Conservation (phyloP, 2,113 vertebrate genomes). For the Oostethus manadensis region DNA sequence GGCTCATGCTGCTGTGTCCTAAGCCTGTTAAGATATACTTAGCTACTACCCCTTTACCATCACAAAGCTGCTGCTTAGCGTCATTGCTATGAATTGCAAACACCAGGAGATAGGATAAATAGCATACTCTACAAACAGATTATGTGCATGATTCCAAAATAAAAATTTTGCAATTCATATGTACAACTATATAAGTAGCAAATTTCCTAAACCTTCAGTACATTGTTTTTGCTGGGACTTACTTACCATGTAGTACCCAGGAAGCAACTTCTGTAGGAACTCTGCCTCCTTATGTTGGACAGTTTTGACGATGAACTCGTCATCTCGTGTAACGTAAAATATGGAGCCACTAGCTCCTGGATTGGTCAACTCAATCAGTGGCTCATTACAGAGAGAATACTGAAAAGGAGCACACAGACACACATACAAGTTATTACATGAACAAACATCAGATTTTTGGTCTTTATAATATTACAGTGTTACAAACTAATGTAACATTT, state of each 20-base stretch:
- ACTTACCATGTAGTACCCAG: constrained; percentile 96
- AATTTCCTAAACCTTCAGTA: neutral
- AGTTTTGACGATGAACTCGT: constrained; percentile 98
- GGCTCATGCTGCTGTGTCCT: constrained; percentile 5
- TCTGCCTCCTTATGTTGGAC: constrained; percentile 97
- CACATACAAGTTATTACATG: neutral
- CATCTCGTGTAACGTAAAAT: constrained; percentile 95
- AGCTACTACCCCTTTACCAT: constrained; percentile 16
- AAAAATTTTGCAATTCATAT: neutral
- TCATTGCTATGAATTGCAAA: constrained; percentile 31
- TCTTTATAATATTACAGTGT: neutral
- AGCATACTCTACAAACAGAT: too few species aligned
- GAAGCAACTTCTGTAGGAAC: constrained; percentile 97
- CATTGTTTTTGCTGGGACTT: neutral
- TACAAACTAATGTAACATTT: neutral
- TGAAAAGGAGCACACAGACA: constrained; percentile 42
- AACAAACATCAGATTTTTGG: neutral
- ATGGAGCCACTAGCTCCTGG: constrained; percentile 94
- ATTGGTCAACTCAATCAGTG: constrained; percentile 93
- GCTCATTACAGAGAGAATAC: constrained; percentile 96
- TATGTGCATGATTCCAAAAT: too few species aligned
- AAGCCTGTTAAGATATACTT: constrained; percentile 31
- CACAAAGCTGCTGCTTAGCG: constrained; percentile 35
- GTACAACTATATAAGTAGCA: neutral
- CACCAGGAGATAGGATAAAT: constrained; percentile 26